Conservation (phyloP, 92 coral and sea anemone genomes). For the Parazoanthus swiftii region DNA sequence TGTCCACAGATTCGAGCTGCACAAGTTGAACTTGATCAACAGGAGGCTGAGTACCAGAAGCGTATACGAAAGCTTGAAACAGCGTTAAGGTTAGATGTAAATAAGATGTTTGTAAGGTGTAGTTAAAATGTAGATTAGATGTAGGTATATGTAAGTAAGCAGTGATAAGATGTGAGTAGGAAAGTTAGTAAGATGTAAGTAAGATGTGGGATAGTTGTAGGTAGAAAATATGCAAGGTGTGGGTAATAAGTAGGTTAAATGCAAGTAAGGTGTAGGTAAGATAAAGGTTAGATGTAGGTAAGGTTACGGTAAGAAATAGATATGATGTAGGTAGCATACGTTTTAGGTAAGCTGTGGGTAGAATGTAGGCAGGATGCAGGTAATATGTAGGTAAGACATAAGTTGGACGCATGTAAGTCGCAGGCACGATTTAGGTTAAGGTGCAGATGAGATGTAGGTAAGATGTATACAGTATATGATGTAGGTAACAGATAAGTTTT, state of each 20-base stretch:
- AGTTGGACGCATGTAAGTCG: no score
- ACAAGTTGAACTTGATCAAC: slow-evolving; percentile 87
- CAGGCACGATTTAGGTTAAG: no score
- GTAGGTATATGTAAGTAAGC: not conserved
- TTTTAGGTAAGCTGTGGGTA: no score
- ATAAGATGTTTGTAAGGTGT: not conserved
- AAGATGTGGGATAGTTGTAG: no score
- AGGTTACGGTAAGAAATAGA: slow-evolving; percentile 12
- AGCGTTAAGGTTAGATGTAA: slow-evolving; percentile 62
- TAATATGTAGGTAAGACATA: no score
- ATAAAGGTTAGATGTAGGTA: not conserved
- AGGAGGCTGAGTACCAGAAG: slow-evolving; percentile 74
- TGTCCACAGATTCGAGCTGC: slow-evolving; percentile 67
- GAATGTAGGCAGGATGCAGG: no score
- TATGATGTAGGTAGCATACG: slow-evolving; percentile 25
- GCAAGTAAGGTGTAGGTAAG: no score
- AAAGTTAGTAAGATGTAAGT: no score
- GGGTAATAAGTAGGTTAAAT: no score
- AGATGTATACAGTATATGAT: slow-evolving; percentile 19
- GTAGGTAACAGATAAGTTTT: not conserved
- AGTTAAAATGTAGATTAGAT: slow-evolving; percentile 45
- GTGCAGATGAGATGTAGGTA: not conserved
- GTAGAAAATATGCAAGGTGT: slow-evolving; percentile 48
- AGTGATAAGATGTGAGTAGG: no score
- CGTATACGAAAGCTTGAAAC: slow-evolving; percentile 77